Evolutionary conservation across 2,888 invertebrate genomes (phyloP).

Genomic region (Mimachlamys varia): DNA sequence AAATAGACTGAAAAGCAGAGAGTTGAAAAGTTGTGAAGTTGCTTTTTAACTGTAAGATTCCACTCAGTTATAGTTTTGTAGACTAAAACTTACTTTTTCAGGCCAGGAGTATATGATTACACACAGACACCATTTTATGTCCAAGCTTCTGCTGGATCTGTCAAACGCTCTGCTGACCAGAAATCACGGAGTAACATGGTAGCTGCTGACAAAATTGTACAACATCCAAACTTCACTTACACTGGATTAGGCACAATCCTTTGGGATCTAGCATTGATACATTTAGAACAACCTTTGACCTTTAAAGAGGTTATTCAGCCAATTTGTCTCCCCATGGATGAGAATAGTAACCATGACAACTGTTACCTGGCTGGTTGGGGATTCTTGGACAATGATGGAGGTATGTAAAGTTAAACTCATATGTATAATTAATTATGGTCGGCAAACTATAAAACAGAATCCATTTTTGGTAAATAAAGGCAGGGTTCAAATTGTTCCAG

Average conservation of each 20-base stretch:
- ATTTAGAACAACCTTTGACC: slow-evolving; percentile 59
- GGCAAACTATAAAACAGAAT: too few species aligned
- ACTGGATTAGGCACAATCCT: slow-evolving; percentile 58
- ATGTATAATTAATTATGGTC: background rate
- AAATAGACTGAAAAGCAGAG: too few species aligned
- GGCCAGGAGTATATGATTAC: slow-evolving; percentile 59
- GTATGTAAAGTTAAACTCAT: background rate
- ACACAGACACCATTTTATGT: slow-evolving; percentile 61
- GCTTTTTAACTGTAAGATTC: too few species aligned
- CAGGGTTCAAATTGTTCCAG: too few species aligned
- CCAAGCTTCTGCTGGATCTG: slow-evolving; percentile 62
- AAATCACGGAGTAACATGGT: slow-evolving; percentile 51
- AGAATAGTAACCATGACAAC: slow-evolving; percentile 51
- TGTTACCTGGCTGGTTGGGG: slow-evolving; percentile 75
- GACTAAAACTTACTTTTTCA: slow-evolving; percentile 48
- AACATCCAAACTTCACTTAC: slow-evolving; percentile 59
- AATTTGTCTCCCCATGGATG: slow-evolving; percentile 64
- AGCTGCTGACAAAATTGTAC: slow-evolving; percentile 59
- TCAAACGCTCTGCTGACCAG: slow-evolving; percentile 46
- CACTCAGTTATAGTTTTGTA: background rate
- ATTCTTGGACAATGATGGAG: slow-evolving; percentile 49
- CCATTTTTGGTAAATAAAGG: too few species aligned
- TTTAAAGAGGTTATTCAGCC: slow-evolving; percentile 68
- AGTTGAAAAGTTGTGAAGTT: too few species aligned
- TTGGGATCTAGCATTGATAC: slow-evolving; percentile 70